Evolutionary conservation across 2,113 vertebrate genomes (phyloP).

Genomic region (Fregetta grallaria): DNA sequence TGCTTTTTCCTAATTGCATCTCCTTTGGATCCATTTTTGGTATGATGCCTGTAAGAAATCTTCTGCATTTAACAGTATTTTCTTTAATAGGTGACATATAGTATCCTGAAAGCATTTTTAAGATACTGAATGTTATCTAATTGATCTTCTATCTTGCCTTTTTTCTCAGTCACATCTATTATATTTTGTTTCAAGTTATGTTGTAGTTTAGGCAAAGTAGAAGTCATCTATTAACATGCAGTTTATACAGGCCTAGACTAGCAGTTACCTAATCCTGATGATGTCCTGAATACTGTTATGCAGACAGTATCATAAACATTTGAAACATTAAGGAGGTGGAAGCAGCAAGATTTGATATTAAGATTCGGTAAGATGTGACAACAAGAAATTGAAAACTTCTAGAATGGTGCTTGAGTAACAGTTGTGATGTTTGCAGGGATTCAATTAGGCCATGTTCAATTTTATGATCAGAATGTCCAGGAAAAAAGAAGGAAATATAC

Average conservation of each 20-base stretch:
- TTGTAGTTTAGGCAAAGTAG: not conserved
- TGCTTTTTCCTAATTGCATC: not conserved
- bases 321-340: not conserved
- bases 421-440: not conserved
- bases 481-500: not conserved
- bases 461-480: not conserved
- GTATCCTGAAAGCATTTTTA: not conserved
- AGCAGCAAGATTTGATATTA: not conserved
- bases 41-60: not conserved
- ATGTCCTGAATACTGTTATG: not conserved
- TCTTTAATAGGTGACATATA: not conserved
- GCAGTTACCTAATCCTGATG: not conserved
- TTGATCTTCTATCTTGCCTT: not conserved
- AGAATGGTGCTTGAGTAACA: not conserved
- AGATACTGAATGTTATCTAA: not conserved
- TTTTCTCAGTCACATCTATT: not conserved
- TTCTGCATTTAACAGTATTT: not conserved
- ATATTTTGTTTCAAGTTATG: not conserved
- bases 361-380: fast-evolving
- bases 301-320: not conserved
- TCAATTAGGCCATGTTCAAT: not conserved
- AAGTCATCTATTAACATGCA: not conserved
- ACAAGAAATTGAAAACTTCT: not conserved
- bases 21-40: not conserved
- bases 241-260: not conserved